Base-by-base conservation (phyloP, 2,888 invertebrate genomes). In the Zaprionus obscuricornis region DNA sequence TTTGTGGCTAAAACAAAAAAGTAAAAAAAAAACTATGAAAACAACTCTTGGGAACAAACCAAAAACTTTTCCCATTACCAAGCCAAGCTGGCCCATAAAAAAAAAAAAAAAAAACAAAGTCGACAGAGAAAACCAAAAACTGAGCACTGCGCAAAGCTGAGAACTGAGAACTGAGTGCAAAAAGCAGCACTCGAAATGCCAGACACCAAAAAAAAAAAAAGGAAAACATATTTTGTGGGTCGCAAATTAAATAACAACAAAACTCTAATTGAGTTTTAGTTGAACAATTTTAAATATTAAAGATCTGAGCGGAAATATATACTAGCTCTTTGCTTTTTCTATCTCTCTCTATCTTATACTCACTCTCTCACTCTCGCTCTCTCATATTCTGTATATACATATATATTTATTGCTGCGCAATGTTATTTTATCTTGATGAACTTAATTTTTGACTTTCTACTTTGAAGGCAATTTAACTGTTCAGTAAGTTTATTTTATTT, bases 11-110 rank as follows among this genome's bases (percentile, higher is more conserved):
- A 66, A 29, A n/a, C n/a, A n/a, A n/a, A n/a, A n/a, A n/a, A n/a
- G n/a, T n/a, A n/a, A n/a, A n/a, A n/a, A n/a, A 43, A 58, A 67
- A 76, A 66, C 54, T 58, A 60, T 37, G 64, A 47, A 45, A 37
- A 42, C 63, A 47, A 60, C 65, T 55, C 51, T 57, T 47, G 49
- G 39, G 34, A 52, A 24, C 51, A 64, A 43, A 52, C 64, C 16
- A 55, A 60, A 72, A 68, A 81, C 69, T 82, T 84, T 84, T 82
- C 68, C 68, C 59, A 74, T 82, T 78, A 67, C 43, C 46, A 64
- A 49, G 33, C 57, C 54, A 66, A 64, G 46, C 59, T 50, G 47
- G 36, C 46, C 51, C 11, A 11, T 33, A n/a, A 7, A 42, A 11
- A 27, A 27, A n/a, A 27, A 20, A 18, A 11, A 10, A 13, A 40